Evolutionary conservation across 2,797 vertebrate species (phyloP).

Genomic region (Pangasius larnaudii): DNA sequence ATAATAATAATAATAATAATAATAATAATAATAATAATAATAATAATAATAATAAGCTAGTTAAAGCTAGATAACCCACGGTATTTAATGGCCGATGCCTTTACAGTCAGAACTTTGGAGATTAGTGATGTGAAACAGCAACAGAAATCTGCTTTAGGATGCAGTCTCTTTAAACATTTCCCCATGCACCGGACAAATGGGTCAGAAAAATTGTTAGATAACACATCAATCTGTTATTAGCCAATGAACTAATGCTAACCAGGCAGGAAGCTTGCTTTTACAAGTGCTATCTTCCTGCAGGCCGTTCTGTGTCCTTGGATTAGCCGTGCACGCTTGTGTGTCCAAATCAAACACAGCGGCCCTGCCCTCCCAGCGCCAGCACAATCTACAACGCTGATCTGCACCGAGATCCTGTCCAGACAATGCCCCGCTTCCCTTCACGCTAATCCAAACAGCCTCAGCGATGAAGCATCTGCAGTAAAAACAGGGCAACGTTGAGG

Average conservation of each 20-base stretch:
- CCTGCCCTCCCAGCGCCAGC: constrained; percentile 64
- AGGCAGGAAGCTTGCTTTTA: constrained; percentile 69
- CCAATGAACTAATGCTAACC: constrained; percentile 61
- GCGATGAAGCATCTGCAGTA: constrained; percentile 59
- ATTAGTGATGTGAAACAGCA: neutral
- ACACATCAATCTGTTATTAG: constrained; percentile 60
- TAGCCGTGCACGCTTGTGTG: constrained; percentile 65
- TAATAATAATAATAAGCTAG: neutral
- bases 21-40: no score
- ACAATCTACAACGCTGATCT: constrained; percentile 73
- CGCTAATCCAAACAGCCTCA: constrained; percentile 67
- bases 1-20: no score
- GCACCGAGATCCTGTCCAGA: constrained; percentile 81
- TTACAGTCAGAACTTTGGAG: neutral
- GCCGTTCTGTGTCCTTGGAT: constrained; percentile 71
- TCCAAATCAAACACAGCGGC: constrained; percentile 78
- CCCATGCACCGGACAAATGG: neutral
- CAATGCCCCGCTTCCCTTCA: constrained; percentile 72
- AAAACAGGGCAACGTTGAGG: constrained; percentile 54
- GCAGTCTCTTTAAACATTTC: neutral
- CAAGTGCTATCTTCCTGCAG: constrained; percentile 70
- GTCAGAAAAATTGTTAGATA: neutral
- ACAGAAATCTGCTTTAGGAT: neutral
- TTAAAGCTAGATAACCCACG: neutral
- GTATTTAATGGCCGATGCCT: neutral